These are phyloP conservation scores for Sminthurides bifidus DNA, from an alignment of 1,140 invertebrate genomes.

Conservation along the genomic window DNA sequence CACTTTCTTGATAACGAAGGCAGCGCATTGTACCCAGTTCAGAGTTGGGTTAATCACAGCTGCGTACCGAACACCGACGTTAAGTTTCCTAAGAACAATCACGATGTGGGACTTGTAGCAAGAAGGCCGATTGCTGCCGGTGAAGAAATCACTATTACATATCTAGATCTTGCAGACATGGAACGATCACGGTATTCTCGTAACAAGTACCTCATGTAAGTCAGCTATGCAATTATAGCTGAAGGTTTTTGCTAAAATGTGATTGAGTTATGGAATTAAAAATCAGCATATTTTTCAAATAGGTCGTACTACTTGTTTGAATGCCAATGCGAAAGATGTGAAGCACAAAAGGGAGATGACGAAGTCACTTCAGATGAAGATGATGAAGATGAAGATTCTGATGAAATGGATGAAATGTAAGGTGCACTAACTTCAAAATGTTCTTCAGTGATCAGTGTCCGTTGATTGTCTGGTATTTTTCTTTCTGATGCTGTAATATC, in stretches of 20 bases:
- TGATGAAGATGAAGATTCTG: slow-evolving; percentile 42
- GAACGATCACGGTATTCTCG: slow-evolving; percentile 70
- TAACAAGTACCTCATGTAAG: slow-evolving; percentile 56
- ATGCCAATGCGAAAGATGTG: slow-evolving; percentile 70
- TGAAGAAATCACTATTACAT: slow-evolving; percentile 83
- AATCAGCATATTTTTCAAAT: slow-evolving; percentile 30
- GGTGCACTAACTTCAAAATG: not conserved
- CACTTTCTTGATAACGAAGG: slow-evolving; percentile 87
- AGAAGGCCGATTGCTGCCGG: slow-evolving; percentile 58
- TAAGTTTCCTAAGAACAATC: slow-evolving; percentile 73
- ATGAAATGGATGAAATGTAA: slow-evolving; percentile 12
- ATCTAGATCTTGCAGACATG: slow-evolving; percentile 72
- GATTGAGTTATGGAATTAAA: not conserved
- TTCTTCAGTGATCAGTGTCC: too few relatives aligned
- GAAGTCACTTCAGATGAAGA: slow-evolving; percentile 70
- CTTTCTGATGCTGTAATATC: too few relatives aligned
- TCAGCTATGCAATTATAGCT: not conserved
- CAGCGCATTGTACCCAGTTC: slow-evolving; percentile 69
- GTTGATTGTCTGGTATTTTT: too few relatives aligned
- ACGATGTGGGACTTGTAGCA: slow-evolving; percentile 62
- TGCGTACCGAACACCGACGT: slow-evolving; percentile 66
- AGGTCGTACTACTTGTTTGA: slow-evolving; percentile 78
- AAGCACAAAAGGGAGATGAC: slow-evolving; percentile 55
- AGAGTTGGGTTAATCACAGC: slow-evolving; percentile 85
- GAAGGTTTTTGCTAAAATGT: not conserved